Base-by-base conservation (phyloP, 1,140 invertebrate species). In the Drosophila parvula region DNA sequence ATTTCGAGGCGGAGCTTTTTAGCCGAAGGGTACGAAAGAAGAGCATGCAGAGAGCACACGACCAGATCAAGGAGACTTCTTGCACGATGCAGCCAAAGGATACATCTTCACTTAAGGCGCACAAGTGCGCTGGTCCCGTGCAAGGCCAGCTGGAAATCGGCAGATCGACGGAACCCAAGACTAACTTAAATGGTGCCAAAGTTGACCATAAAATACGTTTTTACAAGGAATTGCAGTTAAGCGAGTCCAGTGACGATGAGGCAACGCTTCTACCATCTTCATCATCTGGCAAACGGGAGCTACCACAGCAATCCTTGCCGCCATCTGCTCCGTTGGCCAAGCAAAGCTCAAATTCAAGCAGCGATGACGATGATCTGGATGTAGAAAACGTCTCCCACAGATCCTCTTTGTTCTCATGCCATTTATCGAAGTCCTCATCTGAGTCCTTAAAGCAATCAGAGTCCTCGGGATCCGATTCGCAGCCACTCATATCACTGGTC, bases 1-100 rank as follows among this genome's bases (percentile, higher is more conserved):
- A 81, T 0, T 85, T 57, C 14, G 74, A 85, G n/a, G 62, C 55
- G 7, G 44, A 69, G 5, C 41, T 57, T 2, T 44, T n/a, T 3
- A 11, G 4, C 11, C 11, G 32, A 3, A 10, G 0, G n/a, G 22
- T 44, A 18, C 43, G 28, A 14, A 36, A 27, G 5, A 40, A 28
- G 47, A 36, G 12, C 16, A 32, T 22, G 1, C 3, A 22, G 2
- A 53, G 22, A 4, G 4, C 2, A 7, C 6, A 22, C 16, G 3
- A 1, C 11, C 18, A 51, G 30, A 36, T 22, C 16, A 53, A 28
- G 14, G 0, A 7, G 7, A 28, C 22, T 22, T 22, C 22, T 22
- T 22, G 22, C 3, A 22, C 22, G 27, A 14, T 6, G 27, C 27
- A 30, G 47, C 4, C 30, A 30, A 8, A 30, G 5, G 30, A 30